A percentile compares a stretch with the other conserved stretches of the same genome.
Evolutionary conservation across 2,888 invertebrate genomes (phyloP).

Genomic region (Drymonia ruficornis): DNA sequence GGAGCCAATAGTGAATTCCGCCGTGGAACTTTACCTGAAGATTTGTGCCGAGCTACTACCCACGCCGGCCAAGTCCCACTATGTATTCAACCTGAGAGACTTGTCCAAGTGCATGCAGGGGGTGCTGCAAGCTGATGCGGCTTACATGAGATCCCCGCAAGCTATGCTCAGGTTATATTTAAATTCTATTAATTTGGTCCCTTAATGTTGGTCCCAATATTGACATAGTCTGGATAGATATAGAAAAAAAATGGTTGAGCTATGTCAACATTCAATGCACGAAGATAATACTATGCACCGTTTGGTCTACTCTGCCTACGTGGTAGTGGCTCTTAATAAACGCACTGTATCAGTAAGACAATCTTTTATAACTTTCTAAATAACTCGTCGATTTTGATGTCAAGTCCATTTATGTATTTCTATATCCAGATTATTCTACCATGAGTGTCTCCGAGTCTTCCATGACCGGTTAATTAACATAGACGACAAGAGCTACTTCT

Average conservation of each 20-base stretch:
- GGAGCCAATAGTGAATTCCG: conserved; percentile 91
- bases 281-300: no score
- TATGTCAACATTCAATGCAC: no score
- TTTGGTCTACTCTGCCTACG: no score
- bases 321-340: no score
- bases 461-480: conserved; percentile 94
- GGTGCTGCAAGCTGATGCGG: conserved; percentile 92
- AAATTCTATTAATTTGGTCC: background rate
- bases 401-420: background rate
- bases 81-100: conserved; percentile 96
- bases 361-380: background rate
- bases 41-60: conserved; percentile 93
- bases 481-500: conserved; percentile 93
- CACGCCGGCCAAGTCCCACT: conserved; percentile 96
- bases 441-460: conserved; percentile 96
- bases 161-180: conserved; percentile 86
- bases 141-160: conserved; percentile 87
- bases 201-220: no score
- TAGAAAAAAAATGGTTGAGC: no score
- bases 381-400: background rate
- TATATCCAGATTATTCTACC: conserved; percentile 90
- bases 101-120: conserved; percentile 96
- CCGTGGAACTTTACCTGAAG: conserved; percentile 92
- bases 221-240: no score
- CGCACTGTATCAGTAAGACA: no score